Evolutionary conservation across 1,140 invertebrate species (phyloP), one percentile per base, ranked within the genome.

Genomic region (Marisa cornuarietis): DNA sequence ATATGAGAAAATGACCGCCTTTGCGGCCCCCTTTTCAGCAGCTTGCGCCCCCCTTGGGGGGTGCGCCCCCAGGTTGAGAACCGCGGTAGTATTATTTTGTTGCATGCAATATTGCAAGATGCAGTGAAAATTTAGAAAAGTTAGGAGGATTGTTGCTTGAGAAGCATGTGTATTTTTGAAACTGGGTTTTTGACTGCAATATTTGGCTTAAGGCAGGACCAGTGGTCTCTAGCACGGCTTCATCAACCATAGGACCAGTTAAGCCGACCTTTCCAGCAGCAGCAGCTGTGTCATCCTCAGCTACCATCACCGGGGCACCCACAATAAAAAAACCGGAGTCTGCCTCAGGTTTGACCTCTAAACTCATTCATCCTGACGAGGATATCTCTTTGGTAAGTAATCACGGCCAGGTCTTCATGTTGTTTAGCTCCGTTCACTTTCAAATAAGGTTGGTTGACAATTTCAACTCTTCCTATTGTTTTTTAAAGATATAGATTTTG

Each of bases 361-460:
- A 96, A 92, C 97, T 98, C 76, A 95, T 98, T 86, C 97, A 99
- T 91, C 97, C 97, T 49, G 94, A 95, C 49, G 96, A 98, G 91
- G 97, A 98, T 92, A 94, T 98, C 66, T 98, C 96, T 69, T 85
- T 95, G 90, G 94, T 95, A 91, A 92, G 93, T 89, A 76, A 42
- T 9, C 24, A 54, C 72, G 54, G n/a, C 26, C 24, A 73, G 0
- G 54, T 24, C 73, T 71, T 31, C 31, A 65, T 20, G 31, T n/a
- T 79, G 26, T 66, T 71, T 58, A 58, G 54, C 54, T 58, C 16
- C 54, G 54, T 58, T 58, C 54, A 58, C 54, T 58, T 58, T 58
- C 54, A 58, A 11, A 58, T 58, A 58, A 58, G 54, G 54, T 58
- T 58, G 54, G 54, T 58, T 58, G 54, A 58, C 54, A 58, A 18